phyloP scores from a whole-genome alignment of 2,888 invertebrate species.

The Chalcis sispes region DNA sequence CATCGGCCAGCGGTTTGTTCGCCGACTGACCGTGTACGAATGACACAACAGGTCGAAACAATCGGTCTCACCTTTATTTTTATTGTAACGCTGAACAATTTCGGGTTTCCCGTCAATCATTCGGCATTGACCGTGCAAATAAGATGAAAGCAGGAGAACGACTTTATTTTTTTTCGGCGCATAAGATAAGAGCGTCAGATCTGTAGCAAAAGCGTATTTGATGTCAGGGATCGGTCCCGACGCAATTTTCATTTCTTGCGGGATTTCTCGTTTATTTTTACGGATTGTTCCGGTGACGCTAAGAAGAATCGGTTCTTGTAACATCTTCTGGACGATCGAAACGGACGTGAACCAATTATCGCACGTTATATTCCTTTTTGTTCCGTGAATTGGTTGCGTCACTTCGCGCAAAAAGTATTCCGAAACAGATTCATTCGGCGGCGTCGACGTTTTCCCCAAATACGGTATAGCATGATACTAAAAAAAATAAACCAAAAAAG shows the following conservation, averaged over 20 bases:
- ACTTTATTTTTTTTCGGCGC: not conserved
- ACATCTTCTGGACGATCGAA: not conserved
- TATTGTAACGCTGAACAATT: conserved; percentile 24
- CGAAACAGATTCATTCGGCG: not conserved
- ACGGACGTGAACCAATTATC: not conserved
- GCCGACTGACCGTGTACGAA: conserved; percentile 47
- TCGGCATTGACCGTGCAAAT: not conserved
- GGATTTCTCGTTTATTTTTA: no score
- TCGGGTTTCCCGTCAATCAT: not conserved
- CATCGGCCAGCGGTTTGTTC: conserved; percentile 60
- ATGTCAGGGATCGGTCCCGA: no score
- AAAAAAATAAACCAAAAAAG: no score
- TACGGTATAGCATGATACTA: conserved; percentile 47
- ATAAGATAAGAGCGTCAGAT: no score
- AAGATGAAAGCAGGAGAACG: not conserved
- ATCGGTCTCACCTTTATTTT: conserved; percentile 33
- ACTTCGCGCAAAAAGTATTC: conserved; percentile 51
- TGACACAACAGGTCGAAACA: conserved; percentile 61
- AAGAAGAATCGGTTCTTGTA: not conserved
- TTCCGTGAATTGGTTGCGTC: conserved; percentile 14
- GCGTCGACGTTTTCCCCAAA: conserved; percentile 32
- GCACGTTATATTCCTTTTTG: not conserved
- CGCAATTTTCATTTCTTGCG: no score
- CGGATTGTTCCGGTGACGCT: no score
- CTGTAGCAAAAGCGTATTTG: no score